Evolutionary conservation across 37 sponge, comb jelly and placozoan genomes (phyloP), one percentile per base, ranked within the genome.

Genomic region (Diacarnus erythraeanus): DNA sequence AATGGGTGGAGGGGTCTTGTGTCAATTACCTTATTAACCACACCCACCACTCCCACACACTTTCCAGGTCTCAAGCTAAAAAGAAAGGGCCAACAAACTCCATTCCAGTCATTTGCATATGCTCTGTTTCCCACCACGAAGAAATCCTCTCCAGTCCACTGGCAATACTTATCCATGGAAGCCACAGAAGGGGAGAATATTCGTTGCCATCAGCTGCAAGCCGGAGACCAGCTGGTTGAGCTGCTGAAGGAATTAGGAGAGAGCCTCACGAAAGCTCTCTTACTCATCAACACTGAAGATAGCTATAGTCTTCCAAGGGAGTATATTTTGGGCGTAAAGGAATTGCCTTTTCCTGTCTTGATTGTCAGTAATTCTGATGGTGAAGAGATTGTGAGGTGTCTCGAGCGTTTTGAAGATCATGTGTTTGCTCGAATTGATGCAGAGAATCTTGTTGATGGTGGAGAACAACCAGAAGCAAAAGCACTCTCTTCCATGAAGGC

Each of bases 211-310:
- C 39, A 71, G 74, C 64, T 88, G 21, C 47, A 77, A 34, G 31
- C 63, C 0, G 73, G 38, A 4, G 74, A 88, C 36, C 39, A 77
- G 18, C 56, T 88, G 17, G 26, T 40, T 33, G 25, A 58, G 40
- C n/a, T 88, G 30, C 27, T 88, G 30, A 43, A 36, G 17, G 8
- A 23, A 1, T 82, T 72, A 57, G n/a, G 61, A 29, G 35, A 44
- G 3, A 30, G 35, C 22, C 36, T 33, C 20, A 57, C 88, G n/a
- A 67, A 72, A n/a, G 88, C 82, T 6, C 58, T 88, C 5, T 40
- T 88, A 3, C 71, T 88, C 60, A 70, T 88, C 44, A 88, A 81
- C 70, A 82, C 63, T 2, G 22, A 57, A 35, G 88, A 88, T 25
- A 43, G 59, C 27, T 81, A 76, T 9, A 21, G 35, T 1, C 38